These are phyloP conservation scores for Eufriesea mexicana DNA, from an alignment of 1,140 invertebrate genomes.

Conservation along the genomic window DNA sequence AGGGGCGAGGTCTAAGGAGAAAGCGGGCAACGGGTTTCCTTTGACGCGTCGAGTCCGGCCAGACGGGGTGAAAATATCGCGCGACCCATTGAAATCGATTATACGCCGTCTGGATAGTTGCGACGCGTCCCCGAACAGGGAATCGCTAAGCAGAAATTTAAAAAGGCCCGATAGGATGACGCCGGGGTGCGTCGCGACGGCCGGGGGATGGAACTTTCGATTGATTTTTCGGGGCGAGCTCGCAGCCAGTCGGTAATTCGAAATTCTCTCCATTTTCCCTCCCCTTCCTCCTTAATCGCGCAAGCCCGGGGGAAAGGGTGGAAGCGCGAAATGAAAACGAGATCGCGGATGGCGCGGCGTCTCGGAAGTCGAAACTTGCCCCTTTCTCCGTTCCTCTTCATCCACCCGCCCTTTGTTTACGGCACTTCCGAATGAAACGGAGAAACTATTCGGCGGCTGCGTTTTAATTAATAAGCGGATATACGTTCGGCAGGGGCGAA, in stretches of 20 bases:
- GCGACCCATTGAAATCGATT: conserved; percentile 27
- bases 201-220: conserved; percentile 39
- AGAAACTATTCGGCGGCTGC: conserved; percentile 1
- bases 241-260: conserved; percentile 36
- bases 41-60: no score
- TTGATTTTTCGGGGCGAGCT: conserved; percentile 58
- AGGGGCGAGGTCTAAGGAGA: no score
- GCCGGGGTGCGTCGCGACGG: conserved; percentile 2
- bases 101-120: conserved; percentile 21
- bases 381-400: background rate
- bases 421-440: conserved; percentile 10
- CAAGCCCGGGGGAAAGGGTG: background rate
- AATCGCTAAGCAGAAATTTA: conserved; percentile 51
- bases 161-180: conserved; percentile 9
- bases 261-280: conserved; percentile 1
- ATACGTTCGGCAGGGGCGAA: background rate
- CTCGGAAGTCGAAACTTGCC: background rate
- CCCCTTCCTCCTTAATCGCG: background rate
- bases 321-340: conserved; percentile 27
- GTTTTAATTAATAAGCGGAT: conserved; percentile 48
- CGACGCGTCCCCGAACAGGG: conserved; percentile 10
- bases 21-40: no score
- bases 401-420: conserved; percentile 45
- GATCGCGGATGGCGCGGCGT: conserved; percentile 10
- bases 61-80: background rate